Percentiles rank a stretch among this genome's conserved stretches.
phyloP scores from a whole-genome alignment of 2,797 vertebrate genomes.

The Poeciliopsis gracilis region DNA sequence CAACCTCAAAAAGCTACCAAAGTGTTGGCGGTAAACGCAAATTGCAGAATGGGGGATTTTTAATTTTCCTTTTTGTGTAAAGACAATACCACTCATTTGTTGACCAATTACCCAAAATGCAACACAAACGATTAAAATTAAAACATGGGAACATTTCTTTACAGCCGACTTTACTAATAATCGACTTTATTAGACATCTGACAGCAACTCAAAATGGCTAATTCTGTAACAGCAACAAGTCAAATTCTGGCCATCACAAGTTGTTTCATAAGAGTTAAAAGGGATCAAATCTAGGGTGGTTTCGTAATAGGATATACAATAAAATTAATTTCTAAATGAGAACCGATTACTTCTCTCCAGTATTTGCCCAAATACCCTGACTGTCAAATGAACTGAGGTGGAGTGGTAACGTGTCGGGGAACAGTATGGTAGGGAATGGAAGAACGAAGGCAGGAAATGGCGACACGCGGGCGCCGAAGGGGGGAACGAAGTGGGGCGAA shows the following conservation, averaged over 20 bases:
- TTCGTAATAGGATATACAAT: neutral
- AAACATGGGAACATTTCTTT: neutral
- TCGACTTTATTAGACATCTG: neutral
- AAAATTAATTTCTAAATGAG: neutral
- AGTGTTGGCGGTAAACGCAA: too few species aligned
- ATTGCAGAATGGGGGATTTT: neutral
- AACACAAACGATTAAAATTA: neutral
- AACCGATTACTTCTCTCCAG: neutral
- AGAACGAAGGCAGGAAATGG: neutral
- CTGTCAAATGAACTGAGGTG: neutral
- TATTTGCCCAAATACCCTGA: neutral
- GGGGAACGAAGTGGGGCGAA: neutral
- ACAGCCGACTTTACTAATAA: neutral
- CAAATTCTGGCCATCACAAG: neutral
- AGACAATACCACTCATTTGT: neutral
- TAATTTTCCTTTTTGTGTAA: neutral
- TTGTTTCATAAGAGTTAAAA: neutral
- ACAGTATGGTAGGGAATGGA: neutral
- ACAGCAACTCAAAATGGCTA: neutral
- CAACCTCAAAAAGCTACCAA: neutral
- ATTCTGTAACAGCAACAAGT: neutral
- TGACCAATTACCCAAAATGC: neutral
- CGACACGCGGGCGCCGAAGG: neutral
- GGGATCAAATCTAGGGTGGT: neutral
- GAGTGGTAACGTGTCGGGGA: neutral